Evolutionary conservation across 2,797 vertebrate genomes (phyloP), one percentile per base, ranked within the genome.

Genomic region (Gymnothorax reevesii): DNA sequence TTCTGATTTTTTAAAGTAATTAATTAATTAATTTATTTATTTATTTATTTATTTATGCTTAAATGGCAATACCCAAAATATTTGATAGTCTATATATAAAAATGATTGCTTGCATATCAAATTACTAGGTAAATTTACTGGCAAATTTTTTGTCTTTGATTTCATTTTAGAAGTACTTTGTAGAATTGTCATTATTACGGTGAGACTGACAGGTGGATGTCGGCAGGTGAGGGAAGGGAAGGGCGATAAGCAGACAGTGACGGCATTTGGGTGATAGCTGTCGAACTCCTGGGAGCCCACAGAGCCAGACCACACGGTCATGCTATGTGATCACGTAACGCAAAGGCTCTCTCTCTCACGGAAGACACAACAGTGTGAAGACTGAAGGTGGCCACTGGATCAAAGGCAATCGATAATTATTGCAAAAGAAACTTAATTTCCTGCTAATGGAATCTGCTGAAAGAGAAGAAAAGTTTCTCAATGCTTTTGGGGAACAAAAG

Each of bases 271-370:
- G 85, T 71, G 82, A n/a, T 90, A 83, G 90, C 90, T 91, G 91
- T 90, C 90, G 91, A 91, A 90, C 88, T 91, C 89, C 91, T 91
- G 90, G 90, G 88, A 84, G 87, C 33, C 88, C 6, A 84, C 6
- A 83, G 87, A 90, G 87, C 17, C 49, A 25, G 64, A 22, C 27
- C 57, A 9, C 64, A 71, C 62, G 83, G 83, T 69, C 83, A 84
- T 25, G 42, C 83, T 49, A 13, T 22, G 79, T 90, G 92, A 93
- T 94, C 91, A 94, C 92, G 92, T 90, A 90, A 90, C 89, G 83
- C 73, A 89, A 88, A 87, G 86, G 90, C 88, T 88, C 87, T 89
- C 89, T 91, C 89, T 88, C 64, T 86, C 89, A 92, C 90, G 87
- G 88, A 86, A 69, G 90, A 89, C 89, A 88, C 87, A 85, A 85